Percentiles rank a stretch among this genome's conserved stretches.
Evolutionary conservation across 2,797 vertebrate species (phyloP).

Genomic region (Xerus rutilus): DNA sequence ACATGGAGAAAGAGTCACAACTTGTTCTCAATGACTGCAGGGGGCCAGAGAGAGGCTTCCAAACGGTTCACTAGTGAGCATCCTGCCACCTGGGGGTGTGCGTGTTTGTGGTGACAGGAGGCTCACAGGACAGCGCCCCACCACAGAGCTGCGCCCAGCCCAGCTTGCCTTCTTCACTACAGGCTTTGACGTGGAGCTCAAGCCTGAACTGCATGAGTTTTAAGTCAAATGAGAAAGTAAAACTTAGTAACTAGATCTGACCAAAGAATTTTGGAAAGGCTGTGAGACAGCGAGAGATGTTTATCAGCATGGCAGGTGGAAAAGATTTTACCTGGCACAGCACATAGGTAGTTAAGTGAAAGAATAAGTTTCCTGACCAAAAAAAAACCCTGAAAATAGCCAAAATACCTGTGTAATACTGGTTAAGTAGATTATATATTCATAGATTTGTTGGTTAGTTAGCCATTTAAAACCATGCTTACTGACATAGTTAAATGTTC

Average conservation of each 20-base stretch:
- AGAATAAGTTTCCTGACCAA: neutral
- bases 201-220: neutral
- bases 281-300: neutral
- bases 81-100: neutral
- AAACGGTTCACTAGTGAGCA: neutral
- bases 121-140: too few species aligned
- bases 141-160: too few species aligned
- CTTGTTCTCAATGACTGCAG: neutral
- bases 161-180: neutral
- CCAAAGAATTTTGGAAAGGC: neutral
- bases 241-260: neutral
- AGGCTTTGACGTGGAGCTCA: neutral
- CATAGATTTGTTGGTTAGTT: neutral
- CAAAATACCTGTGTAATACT: neutral
- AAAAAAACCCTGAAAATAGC: neutral
- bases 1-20: neutral
- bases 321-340: neutral
- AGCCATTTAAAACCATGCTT: neutral
- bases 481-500: neutral
- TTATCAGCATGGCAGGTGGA: neutral
- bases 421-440: neutral
- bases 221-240: slow-evolving; percentile 22
- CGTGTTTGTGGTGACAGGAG: too few species aligned
- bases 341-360: neutral
- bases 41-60: neutral